phyloP scores from a whole-genome alignment of 2,113 vertebrate genomes.

The Oxyura jamaicensis region DNA sequence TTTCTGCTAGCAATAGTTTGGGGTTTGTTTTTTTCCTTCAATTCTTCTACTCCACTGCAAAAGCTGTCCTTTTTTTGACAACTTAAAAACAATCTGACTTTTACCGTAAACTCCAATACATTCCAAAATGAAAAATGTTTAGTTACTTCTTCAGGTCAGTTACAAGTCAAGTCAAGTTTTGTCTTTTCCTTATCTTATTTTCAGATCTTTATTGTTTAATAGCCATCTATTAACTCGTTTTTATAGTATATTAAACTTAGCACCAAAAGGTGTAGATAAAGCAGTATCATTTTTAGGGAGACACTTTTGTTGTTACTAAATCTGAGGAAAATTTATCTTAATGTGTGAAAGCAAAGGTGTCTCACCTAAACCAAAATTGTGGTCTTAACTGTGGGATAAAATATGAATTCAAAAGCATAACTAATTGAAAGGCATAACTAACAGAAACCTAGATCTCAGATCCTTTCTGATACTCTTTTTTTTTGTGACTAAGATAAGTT shows the following conservation, averaged over 20 bases:
- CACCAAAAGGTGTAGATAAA: neutral
- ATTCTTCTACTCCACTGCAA: neutral
- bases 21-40: neutral
- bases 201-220: neutral
- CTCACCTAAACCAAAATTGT: neutral
- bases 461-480: neutral
- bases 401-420: neutral
- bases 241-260: neutral
- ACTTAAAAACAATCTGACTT: neutral
- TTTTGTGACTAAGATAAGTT: neutral
- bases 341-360: conserved; percentile 36
- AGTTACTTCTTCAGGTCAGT: neutral
- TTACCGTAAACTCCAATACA: neutral
- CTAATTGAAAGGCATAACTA: conserved; percentile 13
- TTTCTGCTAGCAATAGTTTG: neutral
- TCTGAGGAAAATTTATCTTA: conserved; percentile 25
- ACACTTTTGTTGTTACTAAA: neutral
- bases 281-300: neutral
- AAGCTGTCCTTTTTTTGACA: neutral
- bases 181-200: neutral
- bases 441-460: neutral
- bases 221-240: neutral
- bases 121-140: neutral
- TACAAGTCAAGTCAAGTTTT: neutral
- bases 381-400: neutral